Evolutionary conservation across 2,113 vertebrate species (phyloP).

Genomic region (Syrmaticus mikado): DNA sequence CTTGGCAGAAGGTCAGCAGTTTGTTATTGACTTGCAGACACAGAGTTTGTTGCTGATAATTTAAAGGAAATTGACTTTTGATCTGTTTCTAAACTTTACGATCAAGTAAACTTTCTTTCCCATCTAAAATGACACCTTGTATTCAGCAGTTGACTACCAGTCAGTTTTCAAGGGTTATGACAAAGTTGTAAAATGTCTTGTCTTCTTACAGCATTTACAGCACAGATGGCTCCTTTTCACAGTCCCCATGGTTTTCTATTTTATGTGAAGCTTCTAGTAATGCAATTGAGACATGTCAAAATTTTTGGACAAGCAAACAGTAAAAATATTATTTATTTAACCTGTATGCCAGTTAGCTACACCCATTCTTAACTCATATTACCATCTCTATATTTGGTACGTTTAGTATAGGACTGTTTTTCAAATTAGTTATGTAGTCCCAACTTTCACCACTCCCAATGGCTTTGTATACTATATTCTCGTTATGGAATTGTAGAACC

Average conservation of each 20-base stretch:
- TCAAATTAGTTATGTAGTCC: neutral
- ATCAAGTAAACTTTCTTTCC: neutral
- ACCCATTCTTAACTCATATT: neutral
- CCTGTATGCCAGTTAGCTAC: neutral
- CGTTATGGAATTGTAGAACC: neutral
- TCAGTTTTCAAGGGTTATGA: neutral
- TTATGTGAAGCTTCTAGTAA: fast-evolving
- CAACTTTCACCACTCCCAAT: neutral
- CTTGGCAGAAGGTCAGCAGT: neutral
- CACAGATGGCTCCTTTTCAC: neutral
- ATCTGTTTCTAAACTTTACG: neutral
- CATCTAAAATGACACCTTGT: neutral
- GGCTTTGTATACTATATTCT: neutral
- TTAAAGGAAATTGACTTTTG: neutral
- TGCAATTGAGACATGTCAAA: neutral
- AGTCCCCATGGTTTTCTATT: neutral
- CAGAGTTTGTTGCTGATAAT: neutral
- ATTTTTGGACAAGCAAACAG: fast-evolving
- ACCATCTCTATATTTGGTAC: neutral
- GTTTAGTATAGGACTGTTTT: neutral
- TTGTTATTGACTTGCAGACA: neutral
- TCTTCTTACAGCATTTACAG: neutral
- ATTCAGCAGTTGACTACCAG: neutral
- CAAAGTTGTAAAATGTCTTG: neutral
- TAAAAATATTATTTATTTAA: neutral